Conservation (phyloP, 1,140 invertebrate species). For the Caenorhabditis latens region DNA sequence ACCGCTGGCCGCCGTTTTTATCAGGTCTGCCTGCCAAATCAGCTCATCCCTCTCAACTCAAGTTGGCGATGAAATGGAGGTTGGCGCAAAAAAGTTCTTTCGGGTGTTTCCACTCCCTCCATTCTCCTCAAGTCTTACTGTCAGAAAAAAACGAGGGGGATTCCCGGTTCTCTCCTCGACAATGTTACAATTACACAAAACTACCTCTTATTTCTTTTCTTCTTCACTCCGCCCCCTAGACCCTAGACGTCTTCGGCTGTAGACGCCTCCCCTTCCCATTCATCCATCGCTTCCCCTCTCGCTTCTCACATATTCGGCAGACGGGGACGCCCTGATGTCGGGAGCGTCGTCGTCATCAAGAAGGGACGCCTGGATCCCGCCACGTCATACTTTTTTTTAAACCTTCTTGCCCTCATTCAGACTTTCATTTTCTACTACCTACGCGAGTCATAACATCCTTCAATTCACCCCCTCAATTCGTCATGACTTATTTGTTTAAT, state of each 20-base stretch:
- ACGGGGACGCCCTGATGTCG: background rate
- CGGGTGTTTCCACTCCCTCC: background rate
- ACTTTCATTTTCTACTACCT: background rate
- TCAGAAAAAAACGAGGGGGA: background rate
- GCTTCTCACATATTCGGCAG: constrained; percentile 2
- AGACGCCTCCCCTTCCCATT: constrained; percentile 39
- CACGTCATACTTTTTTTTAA: constrained; percentile 27
- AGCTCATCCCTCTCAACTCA: constrained; percentile 22
- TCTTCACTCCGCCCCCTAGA: constrained; percentile 32
- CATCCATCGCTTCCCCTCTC: constrained; percentile 14
- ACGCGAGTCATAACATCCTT: background rate
- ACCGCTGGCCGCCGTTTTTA: background rate
- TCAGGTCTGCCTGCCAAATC: constrained; percentile 7
- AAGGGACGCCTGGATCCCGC: background rate
- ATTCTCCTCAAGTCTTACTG: background rate
- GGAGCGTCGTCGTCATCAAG: no score
- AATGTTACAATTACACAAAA: constrained; percentile 48
- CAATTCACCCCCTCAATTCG: constrained; percentile 42
- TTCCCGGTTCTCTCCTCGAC: constrained; percentile 5
- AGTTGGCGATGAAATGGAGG: constrained; percentile 10
- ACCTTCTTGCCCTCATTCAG: background rate
- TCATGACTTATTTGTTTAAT: constrained; percentile 33
- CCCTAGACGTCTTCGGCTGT: constrained; percentile 23
- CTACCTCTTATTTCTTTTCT: background rate
- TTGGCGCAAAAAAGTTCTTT: constrained; percentile 1